A percentile compares a stretch with the other conserved stretches of the same genome.
Conservation (phyloP, 2,888 invertebrate species). For the Biston stratarius region DNA sequence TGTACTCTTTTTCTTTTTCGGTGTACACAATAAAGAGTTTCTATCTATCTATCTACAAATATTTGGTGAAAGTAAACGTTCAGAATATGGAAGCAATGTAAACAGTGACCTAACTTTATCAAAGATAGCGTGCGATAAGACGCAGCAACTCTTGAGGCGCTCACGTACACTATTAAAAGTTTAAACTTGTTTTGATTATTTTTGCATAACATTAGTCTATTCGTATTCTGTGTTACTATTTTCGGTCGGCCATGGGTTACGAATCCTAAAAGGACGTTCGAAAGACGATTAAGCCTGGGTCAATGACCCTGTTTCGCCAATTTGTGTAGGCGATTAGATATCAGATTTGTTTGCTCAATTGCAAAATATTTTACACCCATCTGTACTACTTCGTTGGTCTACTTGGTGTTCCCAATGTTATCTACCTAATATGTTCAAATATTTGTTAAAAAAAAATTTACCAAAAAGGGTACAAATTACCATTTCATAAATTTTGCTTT, state of each 20-base stretch:
- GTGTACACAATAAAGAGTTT: too few relatives aligned
- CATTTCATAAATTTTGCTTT: too few relatives aligned
- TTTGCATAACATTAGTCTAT: background rate
- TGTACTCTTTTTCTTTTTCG: too few relatives aligned
- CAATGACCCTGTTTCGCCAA: constrained; percentile 35
- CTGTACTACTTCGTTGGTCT: too few relatives aligned
- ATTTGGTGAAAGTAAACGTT: constrained; percentile 43
- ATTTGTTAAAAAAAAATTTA: too few relatives aligned
- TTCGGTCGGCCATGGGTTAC: constrained; percentile 9
- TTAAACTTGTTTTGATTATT: constrained; percentile 3
- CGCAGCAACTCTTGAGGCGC: background rate
- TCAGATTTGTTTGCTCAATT: background rate
- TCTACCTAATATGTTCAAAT: too few relatives aligned
- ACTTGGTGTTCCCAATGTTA: too few relatives aligned
- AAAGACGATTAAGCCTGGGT: constrained; percentile 9
- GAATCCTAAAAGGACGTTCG: background rate
- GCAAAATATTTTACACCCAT: too few relatives aligned
- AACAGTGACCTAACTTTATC: constrained; percentile 67
- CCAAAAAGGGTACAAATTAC: too few relatives aligned
- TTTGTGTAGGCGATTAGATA: constrained; percentile 19
- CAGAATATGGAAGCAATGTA: constrained; percentile 53
- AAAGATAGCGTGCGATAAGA: constrained; percentile 49
- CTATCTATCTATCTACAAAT: too few relatives aligned
- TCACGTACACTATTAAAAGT: constrained; percentile 11
- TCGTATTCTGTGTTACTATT: constrained; percentile 9